Base-by-base conservation (phyloP, 2,113 vertebrate genomes). In the Salvelinus sp. region DNA sequence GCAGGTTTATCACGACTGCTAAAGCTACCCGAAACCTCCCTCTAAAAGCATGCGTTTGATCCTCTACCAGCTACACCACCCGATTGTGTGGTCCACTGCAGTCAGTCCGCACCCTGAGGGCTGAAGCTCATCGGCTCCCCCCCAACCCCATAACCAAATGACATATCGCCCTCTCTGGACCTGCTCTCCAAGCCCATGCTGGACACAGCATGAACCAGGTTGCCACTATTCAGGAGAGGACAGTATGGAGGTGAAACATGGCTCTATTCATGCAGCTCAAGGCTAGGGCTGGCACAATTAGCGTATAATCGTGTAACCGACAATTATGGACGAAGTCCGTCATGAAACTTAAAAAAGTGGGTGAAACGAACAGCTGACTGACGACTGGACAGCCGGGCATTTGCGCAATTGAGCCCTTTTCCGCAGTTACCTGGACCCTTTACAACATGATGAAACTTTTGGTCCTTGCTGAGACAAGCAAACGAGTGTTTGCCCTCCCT, bases 1-100 rank as follows among this genome's bases (percentile, higher is more conserved):
- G 84, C 92, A 91, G 81, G 79, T 88, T 86, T 87, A 78, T 75
- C 27, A 76, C 73, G 12, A 82, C 82, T 78, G 70, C 85, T 82
- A 88, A 84, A 90, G 84, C 88, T 77, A 73, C 76, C 78, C 12
- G 57, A 88, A 54, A 83, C 60, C 78, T 80, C 72, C 7, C 72
- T 84, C 70, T 82, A 74, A 85, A 87, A 81, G 76, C 76, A 74
- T 80, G 69, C 18, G 83, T 87, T 85, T 84, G 82, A 88, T 79
- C 72, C 70, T 75, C 73, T 63, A 63, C 80, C 79, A 84, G 79
- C 81, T 85, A 80, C 69, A 76, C 58, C 28, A 80, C 68, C 76
- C 79, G 73, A 82, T 75, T 74, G 77, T 84, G 79, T 64, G 68
- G 58, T 25, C 30, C 62, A 54, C 62, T 68, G 71, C 50, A 38